Base-by-base conservation (phyloP, 2,113 vertebrate genomes). In the Engraulis encrasicolus region DNA sequence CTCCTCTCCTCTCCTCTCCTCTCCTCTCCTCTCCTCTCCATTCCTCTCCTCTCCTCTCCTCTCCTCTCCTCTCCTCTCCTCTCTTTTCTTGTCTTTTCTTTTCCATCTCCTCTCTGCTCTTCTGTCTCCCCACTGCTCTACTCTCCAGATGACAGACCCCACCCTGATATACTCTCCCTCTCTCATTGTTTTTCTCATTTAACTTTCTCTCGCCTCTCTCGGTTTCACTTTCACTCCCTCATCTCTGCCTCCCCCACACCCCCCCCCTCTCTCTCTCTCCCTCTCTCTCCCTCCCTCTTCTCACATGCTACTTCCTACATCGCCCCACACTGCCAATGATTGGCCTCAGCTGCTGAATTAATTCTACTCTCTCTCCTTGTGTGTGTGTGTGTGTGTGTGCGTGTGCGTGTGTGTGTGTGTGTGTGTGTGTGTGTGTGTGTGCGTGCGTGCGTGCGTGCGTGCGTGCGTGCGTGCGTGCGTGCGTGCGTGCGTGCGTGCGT, bases 21-120 rank as follows among this genome's bases (percentile, higher is more conserved):
- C 83, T 81, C 81, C 79, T 52, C 79, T 79, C 77, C 78, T 31
- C 27, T 58, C 85, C 86, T n/a, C 81, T 84, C 83, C 27, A 82
- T n/a, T n/a, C n/a, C n/a, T n/a, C n/a, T n/a, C 82, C 78, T 80
- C 78, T 49, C 40, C 0, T 96, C 95, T 96, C 95, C 95, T 96
- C 79, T 48, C 95, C 89, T 34, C 23, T n/a, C 66, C 77, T 31
- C 38, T 52, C 82, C 86, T 20, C 81, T 85, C 83, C 45, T 82
- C 83, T 81, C 81, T 77, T 52, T 78, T 79, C 77, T 71, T 31
- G 15, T 58, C 85, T n/a, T n/a, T n/a, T n/a, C n/a, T n/a, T n/a
- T n/a, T n/a, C n/a, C n/a, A n/a, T n/a, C n/a, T n/a, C n/a, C n/a
- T n/a, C n/a, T n/a, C n/a, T n/a, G n/a, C n/a, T n/a, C n/a, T n/a